phyloP scores from a whole-genome alignment of 2,797 vertebrate species.

The Amniataba percoides region DNA sequence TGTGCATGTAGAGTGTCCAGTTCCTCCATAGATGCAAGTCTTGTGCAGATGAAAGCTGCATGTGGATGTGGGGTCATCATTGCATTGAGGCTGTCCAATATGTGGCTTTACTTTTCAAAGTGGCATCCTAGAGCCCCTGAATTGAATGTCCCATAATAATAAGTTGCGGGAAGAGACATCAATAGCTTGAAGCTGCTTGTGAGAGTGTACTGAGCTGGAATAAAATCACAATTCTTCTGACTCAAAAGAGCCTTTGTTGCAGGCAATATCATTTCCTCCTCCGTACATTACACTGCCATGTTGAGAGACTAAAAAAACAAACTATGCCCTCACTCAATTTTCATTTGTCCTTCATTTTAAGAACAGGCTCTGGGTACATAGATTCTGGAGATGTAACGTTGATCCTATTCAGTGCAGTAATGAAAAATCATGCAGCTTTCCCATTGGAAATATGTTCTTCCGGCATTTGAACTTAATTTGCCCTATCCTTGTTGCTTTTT shows the following conservation, averaged over 20 bases:
- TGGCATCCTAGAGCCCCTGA: conserved; percentile 27
- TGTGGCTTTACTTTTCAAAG: conserved; percentile 47
- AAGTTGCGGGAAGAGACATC: conserved; percentile 58
- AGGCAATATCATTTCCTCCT: conserved; percentile 61
- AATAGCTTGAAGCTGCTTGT: conserved; percentile 66
- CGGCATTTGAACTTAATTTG: conserved; percentile 19
- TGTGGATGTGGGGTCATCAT: conserved; percentile 29
- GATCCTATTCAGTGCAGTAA: conserved; percentile 31
- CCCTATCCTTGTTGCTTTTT: conserved; percentile 3
- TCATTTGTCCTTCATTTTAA: conserved; percentile 55
- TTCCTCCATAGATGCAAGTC: conserved; percentile 41
- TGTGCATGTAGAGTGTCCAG: conserved; percentile 33
- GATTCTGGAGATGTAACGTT: conserved; percentile 20
- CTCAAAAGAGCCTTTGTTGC: conserved; percentile 64
- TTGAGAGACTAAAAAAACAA: conserved; percentile 43
- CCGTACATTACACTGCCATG: conserved; percentile 41
- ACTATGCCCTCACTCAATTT: conserved; percentile 37
- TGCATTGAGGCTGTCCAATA: conserved; percentile 26
- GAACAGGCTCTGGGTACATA: conserved; percentile 15
- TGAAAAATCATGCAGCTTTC: conserved; percentile 21
- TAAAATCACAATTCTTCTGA: conserved; percentile 66
- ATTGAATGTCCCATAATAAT: conserved; percentile 58
- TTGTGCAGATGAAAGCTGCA: conserved; percentile 39
- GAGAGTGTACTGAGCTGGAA: conserved; percentile 61
- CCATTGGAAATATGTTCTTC: conserved; percentile 23